phyloP scores from a whole-genome alignment of 2,113 vertebrate species.

The Hirundichthys speculiger region DNA sequence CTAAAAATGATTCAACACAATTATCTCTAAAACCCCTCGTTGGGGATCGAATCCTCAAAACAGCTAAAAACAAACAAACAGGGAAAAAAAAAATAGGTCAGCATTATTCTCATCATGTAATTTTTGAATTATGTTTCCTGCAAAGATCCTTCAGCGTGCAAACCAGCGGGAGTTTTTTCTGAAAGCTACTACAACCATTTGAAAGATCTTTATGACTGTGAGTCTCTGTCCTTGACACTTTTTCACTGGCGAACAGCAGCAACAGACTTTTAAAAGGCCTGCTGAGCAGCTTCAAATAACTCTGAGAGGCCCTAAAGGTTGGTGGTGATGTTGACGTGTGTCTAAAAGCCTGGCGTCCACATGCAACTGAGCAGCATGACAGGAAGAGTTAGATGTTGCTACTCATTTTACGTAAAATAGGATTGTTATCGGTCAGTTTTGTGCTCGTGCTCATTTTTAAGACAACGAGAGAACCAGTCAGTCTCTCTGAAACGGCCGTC shows the following conservation, averaged over 20 bases:
- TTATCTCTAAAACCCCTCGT: background rate
- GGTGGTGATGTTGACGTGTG: slow-evolving; percentile 18
- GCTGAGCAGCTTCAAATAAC: slow-evolving; percentile 51
- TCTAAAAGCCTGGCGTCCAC: slow-evolving; percentile 29
- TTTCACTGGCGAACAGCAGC: slow-evolving; percentile 8
- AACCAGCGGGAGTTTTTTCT: slow-evolving; percentile 3
- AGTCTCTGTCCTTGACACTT: slow-evolving; percentile 28
- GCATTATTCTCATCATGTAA: slow-evolving; percentile 15
- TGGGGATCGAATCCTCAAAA: slow-evolving; percentile 20
- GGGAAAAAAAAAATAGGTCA: slow-evolving; percentile 18
- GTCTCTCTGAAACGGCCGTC: too few species aligned
- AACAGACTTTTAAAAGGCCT: slow-evolving; percentile 38
- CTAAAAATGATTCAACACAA: slow-evolving; percentile 33
- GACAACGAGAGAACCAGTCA: too few species aligned
- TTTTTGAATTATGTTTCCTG: slow-evolving; percentile 12
- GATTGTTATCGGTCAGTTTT: background rate
- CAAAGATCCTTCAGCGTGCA: slow-evolving; percentile 2
- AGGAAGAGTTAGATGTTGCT: too few species aligned
- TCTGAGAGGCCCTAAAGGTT: slow-evolving; percentile 31
- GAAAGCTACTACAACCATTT: slow-evolving; percentile 25
- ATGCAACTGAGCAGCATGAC: too few species aligned
- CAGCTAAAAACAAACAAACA: slow-evolving; percentile 17
- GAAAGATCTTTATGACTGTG: background rate
- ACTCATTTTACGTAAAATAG: too few species aligned
- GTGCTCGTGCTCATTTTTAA: background rate